Conservation (phyloP, 2,888 invertebrate species). For the Spodoptera exigua region DNA sequence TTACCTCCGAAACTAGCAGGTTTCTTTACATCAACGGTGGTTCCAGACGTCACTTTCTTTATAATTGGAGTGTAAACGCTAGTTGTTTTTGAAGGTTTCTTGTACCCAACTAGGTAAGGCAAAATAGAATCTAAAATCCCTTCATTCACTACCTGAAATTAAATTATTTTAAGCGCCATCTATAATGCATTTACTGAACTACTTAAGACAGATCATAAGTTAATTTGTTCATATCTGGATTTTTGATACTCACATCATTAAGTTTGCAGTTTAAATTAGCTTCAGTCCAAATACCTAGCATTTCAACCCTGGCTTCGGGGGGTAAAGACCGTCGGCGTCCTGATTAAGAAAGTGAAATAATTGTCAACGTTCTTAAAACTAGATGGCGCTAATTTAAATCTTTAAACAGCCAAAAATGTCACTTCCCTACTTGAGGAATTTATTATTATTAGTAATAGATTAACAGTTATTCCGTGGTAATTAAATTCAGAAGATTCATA, state of each 20-base stretch:
- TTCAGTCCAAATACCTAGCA: conserved; percentile 86
- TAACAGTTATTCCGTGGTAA: no score
- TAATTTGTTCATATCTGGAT: not conserved
- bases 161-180: conserved; percentile 62
- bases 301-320: conserved; percentile 80
- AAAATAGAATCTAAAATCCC: conserved; percentile 95
- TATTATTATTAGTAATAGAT: no score
- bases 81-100: conserved; percentile 87
- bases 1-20: conserved; percentile 86
- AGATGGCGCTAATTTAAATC: conserved; percentile 56
- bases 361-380: conserved; percentile 1
- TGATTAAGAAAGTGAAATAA: conserved; percentile 60
- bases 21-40: conserved; percentile 83
- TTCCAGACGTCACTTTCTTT: conserved; percentile 80
- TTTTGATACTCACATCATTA: conserved; percentile 77
- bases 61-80: conserved; percentile 87
- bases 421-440: no score
- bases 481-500: not conserved
- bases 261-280: conserved; percentile 86
- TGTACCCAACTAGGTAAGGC: conserved; percentile 91
- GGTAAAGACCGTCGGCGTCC: conserved; percentile 69
- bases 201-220: not conserved
- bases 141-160: conserved; percentile 92
- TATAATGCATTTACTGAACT: conserved; percentile 52
- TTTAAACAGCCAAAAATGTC: no score